phyloP scores from a whole-genome alignment of 2,797 vertebrate genomes.

The Dendrocincla fuliginosa region DNA sequence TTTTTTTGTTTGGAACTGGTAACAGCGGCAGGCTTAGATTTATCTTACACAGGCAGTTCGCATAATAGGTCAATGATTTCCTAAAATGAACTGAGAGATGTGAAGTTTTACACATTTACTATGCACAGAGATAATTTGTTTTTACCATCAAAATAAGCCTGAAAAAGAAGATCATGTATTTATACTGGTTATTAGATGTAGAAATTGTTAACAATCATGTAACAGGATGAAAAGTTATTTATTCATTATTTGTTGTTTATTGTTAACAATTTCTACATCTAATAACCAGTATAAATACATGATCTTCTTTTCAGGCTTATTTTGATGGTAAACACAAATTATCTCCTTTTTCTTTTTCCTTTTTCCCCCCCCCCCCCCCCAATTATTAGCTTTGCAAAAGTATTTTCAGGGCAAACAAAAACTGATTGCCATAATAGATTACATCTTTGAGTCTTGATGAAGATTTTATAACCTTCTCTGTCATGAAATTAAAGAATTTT shows the following conservation, averaged over 20 bases:
- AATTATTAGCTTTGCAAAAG: background rate
- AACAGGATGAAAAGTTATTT: background rate
- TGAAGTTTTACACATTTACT: background rate
- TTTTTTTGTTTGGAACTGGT: too few relatives aligned
- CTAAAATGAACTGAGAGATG: background rate
- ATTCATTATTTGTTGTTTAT: background rate
- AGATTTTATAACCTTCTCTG: background rate
- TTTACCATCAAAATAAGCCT: background rate
- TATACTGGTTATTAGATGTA: background rate
- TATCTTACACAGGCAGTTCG: too few relatives aligned
- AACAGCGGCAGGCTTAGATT: too few relatives aligned
- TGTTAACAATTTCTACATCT: too few relatives aligned
- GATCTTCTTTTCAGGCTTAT: too few relatives aligned
- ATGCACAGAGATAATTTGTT: background rate
- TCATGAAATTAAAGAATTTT: background rate
- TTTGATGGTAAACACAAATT: too few relatives aligned
- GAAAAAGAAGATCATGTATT: background rate
- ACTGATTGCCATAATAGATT: background rate
- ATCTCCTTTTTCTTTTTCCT: too few relatives aligned
- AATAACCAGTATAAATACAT: too few relatives aligned
- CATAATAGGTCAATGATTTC: too few relatives aligned
- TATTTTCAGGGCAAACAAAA: background rate
- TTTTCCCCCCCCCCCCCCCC: accelerated
- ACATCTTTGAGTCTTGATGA: background rate
- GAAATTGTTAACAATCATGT: background rate